phyloP scores from a whole-genome alignment of 2,113 vertebrate genomes.

The Python bivittatus region DNA sequence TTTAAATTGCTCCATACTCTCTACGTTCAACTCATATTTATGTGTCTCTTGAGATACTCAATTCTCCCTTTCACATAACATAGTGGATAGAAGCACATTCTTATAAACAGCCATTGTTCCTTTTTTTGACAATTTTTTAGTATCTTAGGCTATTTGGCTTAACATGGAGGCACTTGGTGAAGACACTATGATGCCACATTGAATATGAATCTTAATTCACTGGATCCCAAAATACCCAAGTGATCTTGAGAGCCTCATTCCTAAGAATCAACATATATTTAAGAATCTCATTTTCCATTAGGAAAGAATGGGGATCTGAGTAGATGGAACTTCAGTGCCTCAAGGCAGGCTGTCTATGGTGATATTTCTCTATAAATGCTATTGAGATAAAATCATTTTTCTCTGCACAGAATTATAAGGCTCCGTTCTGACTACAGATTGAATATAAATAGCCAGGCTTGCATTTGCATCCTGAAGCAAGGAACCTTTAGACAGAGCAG shows the following conservation, averaged over 20 bases:
- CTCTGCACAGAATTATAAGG: slow-evolving; percentile 21
- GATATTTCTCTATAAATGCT: slow-evolving; percentile 28
- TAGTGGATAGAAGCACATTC: background rate
- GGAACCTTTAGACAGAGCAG: slow-evolving; percentile 40
- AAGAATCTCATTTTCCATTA: background rate
- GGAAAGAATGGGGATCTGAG: background rate
- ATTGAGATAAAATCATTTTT: slow-evolving; percentile 19
- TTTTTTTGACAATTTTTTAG: background rate
- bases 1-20: background rate
- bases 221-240: background rate
- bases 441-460: slow-evolving; percentile 39
- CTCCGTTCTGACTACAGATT: slow-evolving; percentile 44
- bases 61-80: background rate
- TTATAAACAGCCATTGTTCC: background rate
- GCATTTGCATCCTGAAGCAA: slow-evolving; percentile 2
- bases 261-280: background rate
- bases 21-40: background rate
- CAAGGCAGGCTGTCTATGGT: background rate
- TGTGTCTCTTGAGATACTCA: background rate
- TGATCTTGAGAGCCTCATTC: background rate
- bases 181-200: background rate
- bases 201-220: background rate
- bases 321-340: background rate
- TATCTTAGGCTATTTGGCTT: background rate
- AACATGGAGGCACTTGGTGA: background rate